Evolutionary conservation across 1,140 invertebrate genomes (phyloP).

Genomic region (Manduca sexta): DNA sequence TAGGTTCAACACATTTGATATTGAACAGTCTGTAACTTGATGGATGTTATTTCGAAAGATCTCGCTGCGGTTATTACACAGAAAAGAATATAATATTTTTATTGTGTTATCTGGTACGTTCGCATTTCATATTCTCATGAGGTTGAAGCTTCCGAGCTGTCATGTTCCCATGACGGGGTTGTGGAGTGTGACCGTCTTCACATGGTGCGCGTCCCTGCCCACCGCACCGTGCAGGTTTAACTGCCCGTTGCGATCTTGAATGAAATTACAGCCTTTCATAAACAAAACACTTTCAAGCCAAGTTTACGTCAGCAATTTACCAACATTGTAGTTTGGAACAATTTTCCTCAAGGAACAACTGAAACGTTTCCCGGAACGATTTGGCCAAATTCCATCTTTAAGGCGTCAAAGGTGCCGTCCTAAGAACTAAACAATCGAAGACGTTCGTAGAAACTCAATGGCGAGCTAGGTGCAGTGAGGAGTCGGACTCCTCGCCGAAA

Average conservation of each 20-base stretch:
- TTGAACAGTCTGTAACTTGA: too few relatives aligned
- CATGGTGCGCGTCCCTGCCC: constrained; percentile 16
- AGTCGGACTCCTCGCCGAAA: constrained; percentile 31
- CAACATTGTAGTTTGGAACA: background rate
- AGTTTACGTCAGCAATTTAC: background rate
- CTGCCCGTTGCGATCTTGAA: background rate
- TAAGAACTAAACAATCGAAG: constrained; percentile 39
- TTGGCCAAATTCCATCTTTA: constrained; percentile 23
- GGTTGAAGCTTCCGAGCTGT: constrained; percentile 8
- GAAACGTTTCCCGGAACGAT: constrained; percentile 22
- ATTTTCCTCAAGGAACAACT: constrained; percentile 26
- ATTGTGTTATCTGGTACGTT: too few relatives aligned
- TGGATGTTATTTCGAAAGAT: too few relatives aligned
- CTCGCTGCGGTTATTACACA: too few relatives aligned
- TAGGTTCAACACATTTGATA: too few relatives aligned
- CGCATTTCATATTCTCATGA: too few relatives aligned
- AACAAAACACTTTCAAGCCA: too few relatives aligned
- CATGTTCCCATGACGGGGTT: constrained; percentile 59
- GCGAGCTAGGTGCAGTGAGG: constrained; percentile 25
- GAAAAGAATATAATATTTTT: background rate
- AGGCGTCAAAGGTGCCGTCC: constrained; percentile 36
- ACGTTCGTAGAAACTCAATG: constrained; percentile 38
- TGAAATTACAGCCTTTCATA: constrained; percentile 6
- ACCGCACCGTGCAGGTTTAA: constrained; percentile 14
- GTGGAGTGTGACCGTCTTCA: constrained; percentile 47